A percentile compares a stretch with the other conserved stretches of the same genome.
Conservation (phyloP, 2,888 invertebrate genomes). For the Schrankia costaestrigalis region DNA sequence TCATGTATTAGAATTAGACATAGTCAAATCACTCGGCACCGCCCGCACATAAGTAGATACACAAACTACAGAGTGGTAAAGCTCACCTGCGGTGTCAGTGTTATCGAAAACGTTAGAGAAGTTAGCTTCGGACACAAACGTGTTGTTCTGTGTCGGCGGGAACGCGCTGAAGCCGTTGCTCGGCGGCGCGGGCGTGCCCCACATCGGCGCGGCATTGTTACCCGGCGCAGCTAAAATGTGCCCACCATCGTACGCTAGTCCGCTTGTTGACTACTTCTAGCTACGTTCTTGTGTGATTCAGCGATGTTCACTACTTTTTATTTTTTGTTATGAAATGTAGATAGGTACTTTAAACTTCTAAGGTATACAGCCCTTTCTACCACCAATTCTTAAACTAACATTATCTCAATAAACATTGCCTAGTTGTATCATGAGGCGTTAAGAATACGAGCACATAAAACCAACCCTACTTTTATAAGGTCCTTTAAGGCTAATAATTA, state of each 20-base stretch:
- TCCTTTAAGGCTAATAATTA: no score
- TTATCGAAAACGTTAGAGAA: slow-evolving; percentile 94
- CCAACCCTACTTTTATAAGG: no score
- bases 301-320: background rate
- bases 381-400: no score
- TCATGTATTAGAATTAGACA: no score
- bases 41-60: slow-evolving; percentile 25
- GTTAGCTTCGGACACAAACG: slow-evolving; percentile 92
- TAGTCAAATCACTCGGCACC: no score
- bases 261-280: no score
- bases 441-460: no score
- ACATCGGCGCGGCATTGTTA: slow-evolving; percentile 35
- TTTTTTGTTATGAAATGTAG: no score
- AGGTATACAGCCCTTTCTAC: no score
- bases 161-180: slow-evolving; percentile 56
- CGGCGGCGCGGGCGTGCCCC: slow-evolving; percentile 47
- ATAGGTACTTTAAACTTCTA: no score
- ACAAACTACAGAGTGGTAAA: slow-evolving; percentile 35
- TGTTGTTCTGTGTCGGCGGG: slow-evolving; percentile 56
- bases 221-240: slow-evolving; percentile 34
- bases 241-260: background rate
- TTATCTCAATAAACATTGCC: no score
- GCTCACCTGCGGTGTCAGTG: slow-evolving; percentile 84
- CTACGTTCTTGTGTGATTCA: background rate
- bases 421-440: no score